Base-by-base conservation (phyloP, 1,140 invertebrate species). In the Nebria ingens region DNA sequence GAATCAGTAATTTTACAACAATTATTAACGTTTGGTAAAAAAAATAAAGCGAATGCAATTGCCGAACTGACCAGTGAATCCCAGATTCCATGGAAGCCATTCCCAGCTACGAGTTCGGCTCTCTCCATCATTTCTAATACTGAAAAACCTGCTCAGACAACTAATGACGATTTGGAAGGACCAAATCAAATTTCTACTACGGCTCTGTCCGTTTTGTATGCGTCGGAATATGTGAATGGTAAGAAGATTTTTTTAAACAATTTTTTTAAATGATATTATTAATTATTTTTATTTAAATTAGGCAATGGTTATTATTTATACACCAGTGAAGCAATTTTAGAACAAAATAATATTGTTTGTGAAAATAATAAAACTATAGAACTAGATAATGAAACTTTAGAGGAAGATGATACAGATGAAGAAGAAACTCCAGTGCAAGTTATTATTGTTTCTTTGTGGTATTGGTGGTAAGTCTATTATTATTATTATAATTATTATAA, bases 371-470 rank as follows among this genome's bases (percentile, higher is more conserved):
- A 58, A 0, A 70, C 66, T 54, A 11, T 45, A 12, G 40, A 45
- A 6, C 9, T 12, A 45, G 9, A 60, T 50, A 55, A 64, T 22
- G 58, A 55, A 21, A 15, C 9, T 15, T 65, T 68, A 21, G 60
- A 61, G 50, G 69, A 68, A 20, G n/a, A n/a, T n/a, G 66, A 62
- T 58, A 61, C 68, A 19, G 65, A 67, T 56, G 70, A 75, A 45
- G 71, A 75, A 29, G 73, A 77, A 58, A 76, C 72, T 19, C 71
- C 75, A 20, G 73, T 78, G 1, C 75, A 79, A 71, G 71, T 80
- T 19, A 78, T 84, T 17, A 77, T 80, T 38, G 78, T 81, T 22
- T 87, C 86, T 0, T 65, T 93, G 0, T 89, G 85, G 85, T 84
- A 81, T 68, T 91, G 85, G 82, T 91, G 89, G 81, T 82, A 71